Evolutionary conservation across 2,797 vertebrate species (phyloP), one percentile per base, ranked within the genome.

Genomic region (Pogonophryne albipinna): DNA sequence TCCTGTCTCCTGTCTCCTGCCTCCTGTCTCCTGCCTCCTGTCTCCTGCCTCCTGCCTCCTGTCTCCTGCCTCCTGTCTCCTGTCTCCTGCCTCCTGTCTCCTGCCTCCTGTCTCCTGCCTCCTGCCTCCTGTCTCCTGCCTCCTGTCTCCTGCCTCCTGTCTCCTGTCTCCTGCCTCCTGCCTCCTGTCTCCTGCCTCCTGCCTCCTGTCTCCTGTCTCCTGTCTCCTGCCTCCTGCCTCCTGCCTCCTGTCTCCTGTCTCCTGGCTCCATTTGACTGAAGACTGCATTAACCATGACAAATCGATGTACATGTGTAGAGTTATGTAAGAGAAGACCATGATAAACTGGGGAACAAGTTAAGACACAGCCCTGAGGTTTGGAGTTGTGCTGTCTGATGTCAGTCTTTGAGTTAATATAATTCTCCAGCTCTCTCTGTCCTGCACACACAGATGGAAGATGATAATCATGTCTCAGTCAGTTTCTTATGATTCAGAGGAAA

Each of bases 241-340:
- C 2, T 38, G 31, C 3, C 23, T 27, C 23, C 23, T 38, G 15
- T 62, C 3, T 46, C 34, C 17, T 27, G 2, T 64, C 20, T 62
- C 41, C 10, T 23, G 59, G 34, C 20, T 62, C 55, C 79, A 67
- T 74, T 69, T 85, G 61, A 66, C 46, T 34, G 59, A 7, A 49
- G 60, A 31, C 47, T 60, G 10, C 23, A 58, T 19, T 15, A 46
- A 70, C 69, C 72, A 16, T 71, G 62, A 67, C 60, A 7, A 73
- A 85, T 82, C 52, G 2, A 56, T 20, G 65, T 66, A 56, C 65
- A 70, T 71, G 27, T 27, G 27, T 27, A 27, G 23, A 27, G 27
- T 27, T 5, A 72, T 66, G 55, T 20, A 45, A 20, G 59, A 45
- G 70, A 67, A 51, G 19, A 41, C 31, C 3, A 62, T 60, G 59